Evolutionary conservation across 2,113 vertebrate genomes (phyloP).

Genomic region (Haemorhous mexicanus): DNA sequence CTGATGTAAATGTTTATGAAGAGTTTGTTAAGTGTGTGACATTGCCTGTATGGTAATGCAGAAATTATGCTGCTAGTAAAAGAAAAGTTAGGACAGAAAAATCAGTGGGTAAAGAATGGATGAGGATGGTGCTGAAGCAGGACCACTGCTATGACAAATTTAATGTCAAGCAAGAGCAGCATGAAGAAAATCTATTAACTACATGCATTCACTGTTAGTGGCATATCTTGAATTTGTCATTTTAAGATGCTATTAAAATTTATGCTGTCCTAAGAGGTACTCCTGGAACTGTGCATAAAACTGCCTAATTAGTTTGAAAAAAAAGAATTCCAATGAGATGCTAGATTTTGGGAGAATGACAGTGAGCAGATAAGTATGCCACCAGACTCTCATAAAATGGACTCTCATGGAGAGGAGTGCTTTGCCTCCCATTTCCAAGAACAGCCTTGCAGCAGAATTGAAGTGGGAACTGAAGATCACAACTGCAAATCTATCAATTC

Average conservation of each 20-base stretch:
- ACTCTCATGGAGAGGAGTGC: neutral
- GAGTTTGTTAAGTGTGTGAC: neutral
- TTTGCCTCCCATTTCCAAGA: neutral
- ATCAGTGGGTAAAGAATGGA: neutral
- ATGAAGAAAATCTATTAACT: conserved; percentile 5
- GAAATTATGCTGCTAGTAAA: neutral
- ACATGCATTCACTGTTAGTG: neutral
- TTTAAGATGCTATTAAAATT: conserved; percentile 42
- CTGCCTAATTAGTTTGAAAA: neutral
- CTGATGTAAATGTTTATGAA: conserved; percentile 24
- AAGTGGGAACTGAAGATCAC: neutral
- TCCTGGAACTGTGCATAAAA: conserved; percentile 3
- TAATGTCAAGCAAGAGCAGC: neutral
- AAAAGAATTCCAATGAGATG: neutral
- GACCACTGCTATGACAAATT: conserved; percentile 1
- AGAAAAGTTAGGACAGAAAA: conserved; percentile 2
- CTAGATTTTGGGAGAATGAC: neutral
- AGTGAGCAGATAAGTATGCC: neutral
- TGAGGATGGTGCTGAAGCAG: neutral
- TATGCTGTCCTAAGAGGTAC: neutral
- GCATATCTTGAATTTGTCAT: neutral
- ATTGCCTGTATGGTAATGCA: neutral
- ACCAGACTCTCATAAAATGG: neutral
- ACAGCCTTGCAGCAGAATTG: neutral
- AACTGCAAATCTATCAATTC: neutral